Conservation (phyloP, 2,113 vertebrate genomes). For the Scartelaos histophorus region DNA sequence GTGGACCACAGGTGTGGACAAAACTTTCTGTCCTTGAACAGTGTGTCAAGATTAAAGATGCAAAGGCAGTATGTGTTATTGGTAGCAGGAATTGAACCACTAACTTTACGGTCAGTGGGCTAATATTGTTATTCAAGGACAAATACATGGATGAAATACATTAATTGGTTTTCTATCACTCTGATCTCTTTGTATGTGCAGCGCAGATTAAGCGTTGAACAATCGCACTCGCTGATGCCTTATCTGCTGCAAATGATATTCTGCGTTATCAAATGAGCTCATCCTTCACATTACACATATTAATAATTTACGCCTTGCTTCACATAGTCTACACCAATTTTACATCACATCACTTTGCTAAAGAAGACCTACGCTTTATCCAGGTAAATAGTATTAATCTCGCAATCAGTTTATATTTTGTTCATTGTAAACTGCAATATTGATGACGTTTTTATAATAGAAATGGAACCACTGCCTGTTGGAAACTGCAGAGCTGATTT, state of each 20-base stretch:
- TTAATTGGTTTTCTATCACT: not conserved
- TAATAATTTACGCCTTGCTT: not conserved
- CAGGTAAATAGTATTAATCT: no score
- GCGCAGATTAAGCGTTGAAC: not conserved
- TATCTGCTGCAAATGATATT: not conserved
- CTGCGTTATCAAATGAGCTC: slow-evolving; percentile 1
- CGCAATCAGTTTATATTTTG: no score
- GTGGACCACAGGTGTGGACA: no score
- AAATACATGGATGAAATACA: not conserved
- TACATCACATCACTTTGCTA: not conserved
- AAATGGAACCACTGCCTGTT: no score
- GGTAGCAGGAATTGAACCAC: no score
- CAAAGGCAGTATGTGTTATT: not conserved
- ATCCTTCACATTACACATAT: not conserved
- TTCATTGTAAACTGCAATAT: no score
- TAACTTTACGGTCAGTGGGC: no score
- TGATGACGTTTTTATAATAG: no score
- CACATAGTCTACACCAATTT: not conserved
- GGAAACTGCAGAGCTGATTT: no score
- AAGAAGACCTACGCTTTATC: no score
- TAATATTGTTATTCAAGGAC: not conserved
- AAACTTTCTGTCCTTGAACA: no score
- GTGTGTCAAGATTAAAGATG: not conserved
- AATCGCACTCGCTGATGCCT: not conserved
- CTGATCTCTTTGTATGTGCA: not conserved